Percentiles rank a stretch among this genome's conserved stretches.
Evolutionary conservation across 2,113 vertebrate genomes (phyloP).

Genomic region (Gracilinanus agilis): DNA sequence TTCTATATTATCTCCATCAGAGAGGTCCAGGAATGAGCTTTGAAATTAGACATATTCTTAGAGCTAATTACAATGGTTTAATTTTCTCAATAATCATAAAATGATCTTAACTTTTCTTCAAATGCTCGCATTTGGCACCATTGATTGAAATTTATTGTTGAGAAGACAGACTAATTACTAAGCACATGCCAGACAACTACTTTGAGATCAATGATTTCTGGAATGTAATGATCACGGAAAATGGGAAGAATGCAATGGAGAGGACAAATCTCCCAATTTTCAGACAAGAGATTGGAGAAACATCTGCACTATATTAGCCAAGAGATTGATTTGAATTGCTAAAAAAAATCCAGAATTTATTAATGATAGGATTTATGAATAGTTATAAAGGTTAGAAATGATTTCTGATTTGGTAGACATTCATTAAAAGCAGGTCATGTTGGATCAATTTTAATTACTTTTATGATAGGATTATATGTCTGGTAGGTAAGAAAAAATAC

Average conservation of each 20-base stretch:
- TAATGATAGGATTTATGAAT: not conserved
- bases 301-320: not conserved
- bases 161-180: not conserved
- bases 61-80: no score
- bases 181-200: not conserved
- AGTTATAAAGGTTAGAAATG: not conserved
- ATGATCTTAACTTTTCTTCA: not conserved
- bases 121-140: not conserved
- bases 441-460: not conserved
- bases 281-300: not conserved
- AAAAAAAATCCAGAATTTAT: not conserved
- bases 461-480: not conserved
- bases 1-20: no score
- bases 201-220: not conserved
- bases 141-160: not conserved
- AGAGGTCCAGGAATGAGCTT: no score
- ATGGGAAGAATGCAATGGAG: not conserved
- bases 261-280: not conserved
- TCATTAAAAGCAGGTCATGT: not conserved
- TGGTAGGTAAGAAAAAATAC: not conserved
- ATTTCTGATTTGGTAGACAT: not conserved
- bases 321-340: not conserved
- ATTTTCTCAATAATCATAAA: no score
- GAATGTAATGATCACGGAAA: not conserved
- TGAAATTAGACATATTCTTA: no score